These are phyloP conservation scores for Edolisoma coerulescens DNA, from an alignment of 2,113 vertebrate genomes.

Conservation along the genomic window DNA sequence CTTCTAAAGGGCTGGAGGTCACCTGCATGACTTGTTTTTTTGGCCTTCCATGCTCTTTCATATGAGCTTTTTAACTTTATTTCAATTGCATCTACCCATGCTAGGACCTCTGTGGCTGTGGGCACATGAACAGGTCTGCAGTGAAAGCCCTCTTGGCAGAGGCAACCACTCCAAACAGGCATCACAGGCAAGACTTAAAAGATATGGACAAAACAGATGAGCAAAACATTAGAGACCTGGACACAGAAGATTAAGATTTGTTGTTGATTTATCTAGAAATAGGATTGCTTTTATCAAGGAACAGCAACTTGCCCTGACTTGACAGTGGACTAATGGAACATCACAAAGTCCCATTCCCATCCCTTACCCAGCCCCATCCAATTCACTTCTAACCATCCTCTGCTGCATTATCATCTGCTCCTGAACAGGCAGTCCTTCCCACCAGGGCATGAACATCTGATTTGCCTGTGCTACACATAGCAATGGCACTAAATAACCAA, in stretches of 20 bases:
- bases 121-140: neutral
- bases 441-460: neutral
- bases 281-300: neutral
- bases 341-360: neutral
- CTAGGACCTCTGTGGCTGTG: neutral
- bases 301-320: neutral
- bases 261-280: neutral
- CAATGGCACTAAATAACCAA: neutral
- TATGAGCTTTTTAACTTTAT: neutral
- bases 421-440: neutral
- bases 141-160: neutral
- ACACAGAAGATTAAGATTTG: neutral
- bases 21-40: neutral
- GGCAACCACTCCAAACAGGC: neutral
- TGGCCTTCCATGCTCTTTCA: neutral
- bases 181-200: neutral
- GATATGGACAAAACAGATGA: neutral
- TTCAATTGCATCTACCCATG: neutral
- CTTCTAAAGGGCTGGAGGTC: neutral
- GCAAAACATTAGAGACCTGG: neutral
- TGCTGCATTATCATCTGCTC: neutral
- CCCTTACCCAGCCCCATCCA: neutral
- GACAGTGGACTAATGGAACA: neutral
- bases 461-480: neutral
- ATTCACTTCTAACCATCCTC: neutral